Evolutionary conservation across 2,888 invertebrate genomes (phyloP), one percentile per base, ranked within the genome.

Genomic region (Mayetiola destructor): DNA sequence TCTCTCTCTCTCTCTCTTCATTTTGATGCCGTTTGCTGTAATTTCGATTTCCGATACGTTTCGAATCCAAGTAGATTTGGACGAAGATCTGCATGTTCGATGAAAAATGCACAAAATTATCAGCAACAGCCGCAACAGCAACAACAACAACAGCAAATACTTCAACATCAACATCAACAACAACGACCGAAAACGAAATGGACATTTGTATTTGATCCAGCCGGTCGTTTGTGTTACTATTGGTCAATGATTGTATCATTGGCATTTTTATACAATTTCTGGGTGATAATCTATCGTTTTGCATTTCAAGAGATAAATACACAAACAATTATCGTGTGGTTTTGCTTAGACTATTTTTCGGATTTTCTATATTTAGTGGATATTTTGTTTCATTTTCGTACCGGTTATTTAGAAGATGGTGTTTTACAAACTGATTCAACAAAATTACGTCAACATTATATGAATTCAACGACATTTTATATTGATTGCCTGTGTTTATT

Each of bases 261-360:
- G 69, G 93, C 93, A 69, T 94, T 93, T 76, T 84, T 94, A 68
- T 94, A 94, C 78, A 94, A 94, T 75, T 89, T 94, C 70, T 94
- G 93, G 94, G 92, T 92, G 74, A 92, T 96, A 77, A 93, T 95
- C 73, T 96, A 95, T 79, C 85, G 96, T 75, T 96, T 94, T 80
- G 93, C 96, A 76, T 97, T 97, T 75, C 89, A 94, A 76, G 96
- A 96, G 77, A 94, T 95, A 67, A 90, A 88, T 73, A 83, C 88
- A 81, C 85, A 90, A 69, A 93, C 90, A 65, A 78, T 92, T 63
- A 81, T 88, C 67, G 83, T 93, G 67, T 97, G 96, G 96, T 95
- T 97, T 76, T 88, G 89, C 68, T 77, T 97, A 74, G 97, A 97
- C 76, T 96, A 96, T 76, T 82, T 92, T 70, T 90, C 94, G 64